phyloP scores from a whole-genome alignment of 2,888 invertebrate genomes.

The Cepaea hortensis region DNA sequence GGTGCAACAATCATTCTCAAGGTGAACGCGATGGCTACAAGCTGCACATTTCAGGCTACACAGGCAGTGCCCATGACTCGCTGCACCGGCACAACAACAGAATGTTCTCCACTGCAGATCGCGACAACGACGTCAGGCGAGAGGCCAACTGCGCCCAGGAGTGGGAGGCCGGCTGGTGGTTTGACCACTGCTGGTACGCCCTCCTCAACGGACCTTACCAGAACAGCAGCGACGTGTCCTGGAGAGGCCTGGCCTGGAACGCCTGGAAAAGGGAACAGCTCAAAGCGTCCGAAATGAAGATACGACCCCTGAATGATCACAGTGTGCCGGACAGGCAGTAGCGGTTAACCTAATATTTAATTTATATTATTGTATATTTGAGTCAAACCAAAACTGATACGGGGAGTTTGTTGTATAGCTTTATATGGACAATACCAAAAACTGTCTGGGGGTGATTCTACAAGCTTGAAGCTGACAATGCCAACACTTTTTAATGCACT shows the following conservation, averaged over 20 bases:
- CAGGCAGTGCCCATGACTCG: conserved; percentile 90
- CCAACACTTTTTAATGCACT: no score
- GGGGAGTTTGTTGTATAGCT: no score
- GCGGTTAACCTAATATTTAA: no score
- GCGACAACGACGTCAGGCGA: conserved; percentile 88
- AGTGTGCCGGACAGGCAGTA: neutral
- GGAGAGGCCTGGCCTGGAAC: conserved; percentile 74
- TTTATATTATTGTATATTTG: no score
- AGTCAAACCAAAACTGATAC: no score
- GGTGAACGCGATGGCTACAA: conserved; percentile 71
- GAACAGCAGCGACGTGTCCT: conserved; percentile 72
- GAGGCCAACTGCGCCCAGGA: conserved; percentile 91
- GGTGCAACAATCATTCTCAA: neutral
- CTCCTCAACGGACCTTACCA: conserved; percentile 94
- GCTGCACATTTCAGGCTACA: conserved; percentile 66
- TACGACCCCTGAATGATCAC: conserved; percentile 62
- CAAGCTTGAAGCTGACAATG: no score
- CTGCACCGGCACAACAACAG: conserved; percentile 91
- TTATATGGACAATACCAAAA: no score
- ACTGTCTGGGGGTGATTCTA: no score
- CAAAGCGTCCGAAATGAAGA: conserved; percentile 74
- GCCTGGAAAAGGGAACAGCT: conserved; percentile 75
- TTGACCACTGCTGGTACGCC: conserved; percentile 94
- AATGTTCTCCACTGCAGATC: conserved; percentile 92
- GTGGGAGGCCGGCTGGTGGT: conserved; percentile 98